Evolutionary conservation across 2,888 invertebrate species (phyloP).

Genomic region (Yponomeuta malinellus): DNA sequence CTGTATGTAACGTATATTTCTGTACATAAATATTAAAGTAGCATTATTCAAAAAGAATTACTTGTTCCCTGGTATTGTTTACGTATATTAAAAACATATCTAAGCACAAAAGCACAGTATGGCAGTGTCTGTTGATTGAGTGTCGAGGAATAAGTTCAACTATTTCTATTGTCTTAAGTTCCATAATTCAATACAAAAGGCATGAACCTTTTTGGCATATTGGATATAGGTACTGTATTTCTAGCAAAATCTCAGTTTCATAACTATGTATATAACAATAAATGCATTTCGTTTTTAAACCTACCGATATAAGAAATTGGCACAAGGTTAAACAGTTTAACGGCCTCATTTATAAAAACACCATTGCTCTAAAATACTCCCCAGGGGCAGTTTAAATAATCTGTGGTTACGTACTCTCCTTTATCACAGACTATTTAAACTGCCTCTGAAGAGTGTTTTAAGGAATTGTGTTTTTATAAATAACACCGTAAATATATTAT

Average conservation of each 20-base stretch:
- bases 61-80: slow-evolving; percentile 50
- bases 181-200: not conserved
- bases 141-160: not conserved
- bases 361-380: too few species aligned
- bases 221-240: not conserved
- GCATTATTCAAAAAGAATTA: slow-evolving; percentile 16
- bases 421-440: too few species aligned
- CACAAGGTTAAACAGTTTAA: not conserved
- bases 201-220: not conserved
- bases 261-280: slow-evolving; percentile 3
- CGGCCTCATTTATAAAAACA: too few species aligned
- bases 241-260: not conserved
- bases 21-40: not conserved
- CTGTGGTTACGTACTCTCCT: too few species aligned
- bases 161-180: not conserved
- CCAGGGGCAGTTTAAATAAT: too few species aligned
- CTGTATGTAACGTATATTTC: not conserved
- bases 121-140: slow-evolving; percentile 35
- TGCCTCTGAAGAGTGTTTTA: too few species aligned
- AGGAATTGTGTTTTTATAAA: too few species aligned
- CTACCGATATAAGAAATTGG: slow-evolving; percentile 5
- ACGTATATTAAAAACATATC: slow-evolving; percentile 16
- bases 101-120: slow-evolving; percentile 35
- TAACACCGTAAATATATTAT: too few species aligned
- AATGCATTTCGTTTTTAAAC: slow-evolving; percentile 9